Base-by-base conservation (phyloP, 2,888 invertebrate genomes). In the Clistopyga incitator region DNA sequence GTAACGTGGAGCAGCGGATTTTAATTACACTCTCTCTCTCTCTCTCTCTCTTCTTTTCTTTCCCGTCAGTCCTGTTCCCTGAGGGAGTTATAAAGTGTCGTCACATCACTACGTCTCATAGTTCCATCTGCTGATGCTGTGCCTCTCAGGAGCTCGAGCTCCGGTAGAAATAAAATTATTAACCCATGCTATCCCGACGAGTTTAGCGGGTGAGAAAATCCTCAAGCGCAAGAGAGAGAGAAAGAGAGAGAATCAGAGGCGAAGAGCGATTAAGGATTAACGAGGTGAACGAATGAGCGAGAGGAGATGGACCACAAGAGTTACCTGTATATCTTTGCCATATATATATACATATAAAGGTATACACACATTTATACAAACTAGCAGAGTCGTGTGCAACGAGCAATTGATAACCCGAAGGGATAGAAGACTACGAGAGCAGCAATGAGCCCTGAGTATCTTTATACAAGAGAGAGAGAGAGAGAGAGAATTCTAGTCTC, bases 331-430 rank as follows among this genome's bases (percentile, higher is more conserved):
- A 50, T 65, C 42, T 64, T 74, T 78, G 38, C 3, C 50, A 34
- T 56, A n/a, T 52, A 42, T 29, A 38, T 56, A 72, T 59, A 78
- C 52, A 61, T 61, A 54, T 70, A 61, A 34, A 61, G 75, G 78
- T 47, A 42, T 34, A 47, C 6, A 25, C 10, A 75, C 15, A 68
- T 68, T 56, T 18, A 68, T 50, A 64, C 56, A 75, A 68, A 70
- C 74, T 78, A 72, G 52, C 29, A 61, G 42, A 68, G 74, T 74
- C 54, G 38, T 42, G 78, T 42, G 77, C 15, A 70, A 71, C 52
- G 65, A 78, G 78, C 71, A 84, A 81, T 84, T 84, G 84, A 84
- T 84, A 84, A 84, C 78, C 84, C 81, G 75, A 34, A 84, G 78
- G 81, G 81, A 84, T 67, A 50, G 42, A 56, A 59, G 79, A 76